A percentile compares a stretch with the other conserved stretches of the same genome.
phyloP scores from a whole-genome alignment of 2,113 vertebrate species.

The Felis catus region DNA sequence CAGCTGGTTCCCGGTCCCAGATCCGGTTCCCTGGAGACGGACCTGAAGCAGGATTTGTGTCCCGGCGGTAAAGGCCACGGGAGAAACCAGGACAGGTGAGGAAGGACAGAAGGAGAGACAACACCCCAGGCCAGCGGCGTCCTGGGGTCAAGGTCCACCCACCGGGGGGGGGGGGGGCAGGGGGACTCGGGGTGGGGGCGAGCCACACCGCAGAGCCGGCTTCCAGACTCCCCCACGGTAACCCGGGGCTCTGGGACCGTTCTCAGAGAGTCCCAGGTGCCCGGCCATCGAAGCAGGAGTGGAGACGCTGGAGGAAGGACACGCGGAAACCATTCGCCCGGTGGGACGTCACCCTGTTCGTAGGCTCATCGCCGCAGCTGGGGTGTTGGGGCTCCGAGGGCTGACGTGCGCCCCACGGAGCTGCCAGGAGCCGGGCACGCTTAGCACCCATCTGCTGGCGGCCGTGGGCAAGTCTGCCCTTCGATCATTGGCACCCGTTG shows the following conservation, averaged over 20 bases:
- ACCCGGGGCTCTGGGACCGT: neutral
- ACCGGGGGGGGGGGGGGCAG: fast-evolving
- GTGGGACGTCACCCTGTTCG: fast-evolving
- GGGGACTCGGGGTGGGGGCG: fast-evolving
- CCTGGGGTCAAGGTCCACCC: fast-evolving
- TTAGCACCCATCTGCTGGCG: neutral
- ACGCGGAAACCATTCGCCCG: fast-evolving
- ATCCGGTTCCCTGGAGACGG: neutral
- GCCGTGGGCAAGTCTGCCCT: neutral
- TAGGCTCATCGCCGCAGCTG: fast-evolving
- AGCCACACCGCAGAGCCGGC: fast-evolving
- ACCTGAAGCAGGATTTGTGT: neutral
- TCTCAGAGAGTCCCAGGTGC: neutral
- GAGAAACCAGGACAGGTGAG: neutral
- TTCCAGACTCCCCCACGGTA: fast-evolving
- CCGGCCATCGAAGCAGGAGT: neutral
- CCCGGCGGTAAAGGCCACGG: fast-evolving
- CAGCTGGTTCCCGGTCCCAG: neutral
- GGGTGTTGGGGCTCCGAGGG: fast-evolving
- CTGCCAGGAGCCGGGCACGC: neutral
- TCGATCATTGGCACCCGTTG: fast-evolving
- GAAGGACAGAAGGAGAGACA: neutral
- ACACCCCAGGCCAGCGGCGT: neutral
- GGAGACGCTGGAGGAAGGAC: neutral
- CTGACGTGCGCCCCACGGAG: neutral